Base-by-base conservation (phyloP, 2,113 vertebrate species). In the Benitochromis conjunctus region DNA sequence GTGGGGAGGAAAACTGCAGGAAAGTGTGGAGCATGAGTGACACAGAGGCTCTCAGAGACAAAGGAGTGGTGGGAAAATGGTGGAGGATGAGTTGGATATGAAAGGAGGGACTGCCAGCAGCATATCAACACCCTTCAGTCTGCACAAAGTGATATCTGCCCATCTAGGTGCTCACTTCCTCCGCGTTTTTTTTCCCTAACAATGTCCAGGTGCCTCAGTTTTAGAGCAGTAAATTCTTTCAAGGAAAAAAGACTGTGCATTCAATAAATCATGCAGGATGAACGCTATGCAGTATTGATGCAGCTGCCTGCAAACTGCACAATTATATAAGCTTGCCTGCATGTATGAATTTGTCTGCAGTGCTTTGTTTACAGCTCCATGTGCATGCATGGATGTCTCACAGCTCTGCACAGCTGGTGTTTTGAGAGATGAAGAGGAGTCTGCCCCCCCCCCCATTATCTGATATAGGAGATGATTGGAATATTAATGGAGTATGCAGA, bases 341-440 rank as follows among this genome's bases (percentile, higher is more conserved):
- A 81, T 84, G 82, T 88, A 90, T 91, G 64, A 89, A 90, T 92
- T 80, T 88, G 82, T 94, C 88, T 89, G 90, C 86, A n/a, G 78
- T 76, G 79, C 86, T 92, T 64, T 92, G 92, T 93, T 93, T 95
- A 94, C 92, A 85, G 89, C 91, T 74, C 71, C 41, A 10, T 86
- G 85, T 93, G 79, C 79, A 80, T 91, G 86, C 79, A 83, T 89
- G 86, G 80, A 91, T 90, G 92, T 92, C 92, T 95, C 88, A 89
- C 66, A 82, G 89, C 90, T 88, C 88, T 79, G 91, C 92, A 94
- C 94, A 95, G 94, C 95, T 95, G 91, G 92, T 93, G 92, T 93
- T 94, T 86, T 82, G 79, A 89, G 92, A 94, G 95, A 95, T 92
- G 93, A 94, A 95, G 93, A 93, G 92, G 86, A 92, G 92, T 88